phyloP scores from a whole-genome alignment of 2,113 vertebrate genomes.

The Poeciliopsis prolifica region DNA sequence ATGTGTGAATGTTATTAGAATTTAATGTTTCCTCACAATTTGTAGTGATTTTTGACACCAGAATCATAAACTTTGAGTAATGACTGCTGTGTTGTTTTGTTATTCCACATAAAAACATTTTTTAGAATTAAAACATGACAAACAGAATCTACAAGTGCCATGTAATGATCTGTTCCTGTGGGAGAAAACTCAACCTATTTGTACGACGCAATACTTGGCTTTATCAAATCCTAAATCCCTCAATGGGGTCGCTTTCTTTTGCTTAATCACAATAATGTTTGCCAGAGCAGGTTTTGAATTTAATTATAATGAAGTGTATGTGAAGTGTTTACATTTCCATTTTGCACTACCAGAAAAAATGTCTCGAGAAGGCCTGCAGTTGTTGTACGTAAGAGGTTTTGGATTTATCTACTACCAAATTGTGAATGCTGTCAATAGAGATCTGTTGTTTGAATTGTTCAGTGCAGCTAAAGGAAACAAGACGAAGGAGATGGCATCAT shows the following conservation, averaged over 20 bases:
- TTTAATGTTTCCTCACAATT: not conserved
- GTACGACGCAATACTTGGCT: not conserved
- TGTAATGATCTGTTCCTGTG: not conserved
- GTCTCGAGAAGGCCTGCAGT: too few species aligned
- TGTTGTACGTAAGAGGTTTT: too few species aligned
- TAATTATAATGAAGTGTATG: not conserved
- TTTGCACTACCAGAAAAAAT: not conserved
- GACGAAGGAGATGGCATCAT: not conserved
- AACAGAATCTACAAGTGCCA: not conserved
- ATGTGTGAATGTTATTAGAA: too few species aligned
- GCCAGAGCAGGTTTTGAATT: not conserved
- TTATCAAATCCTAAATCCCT: not conserved
- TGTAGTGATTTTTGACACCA: not conserved
- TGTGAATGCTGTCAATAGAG: too few species aligned
- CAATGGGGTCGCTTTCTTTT: not conserved
- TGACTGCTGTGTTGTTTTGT: not conserved
- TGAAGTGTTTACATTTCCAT: not conserved
- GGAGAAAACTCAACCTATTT: not conserved
- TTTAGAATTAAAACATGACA: not conserved
- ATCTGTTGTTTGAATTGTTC: too few species aligned
- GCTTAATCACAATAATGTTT: too few species aligned
- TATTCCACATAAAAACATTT: not conserved
- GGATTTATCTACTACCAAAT: too few species aligned
- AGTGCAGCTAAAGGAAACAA: not conserved
- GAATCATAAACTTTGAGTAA: not conserved